Conservation (phyloP, 2,888 invertebrate species). For the Campoletis raptor region DNA sequence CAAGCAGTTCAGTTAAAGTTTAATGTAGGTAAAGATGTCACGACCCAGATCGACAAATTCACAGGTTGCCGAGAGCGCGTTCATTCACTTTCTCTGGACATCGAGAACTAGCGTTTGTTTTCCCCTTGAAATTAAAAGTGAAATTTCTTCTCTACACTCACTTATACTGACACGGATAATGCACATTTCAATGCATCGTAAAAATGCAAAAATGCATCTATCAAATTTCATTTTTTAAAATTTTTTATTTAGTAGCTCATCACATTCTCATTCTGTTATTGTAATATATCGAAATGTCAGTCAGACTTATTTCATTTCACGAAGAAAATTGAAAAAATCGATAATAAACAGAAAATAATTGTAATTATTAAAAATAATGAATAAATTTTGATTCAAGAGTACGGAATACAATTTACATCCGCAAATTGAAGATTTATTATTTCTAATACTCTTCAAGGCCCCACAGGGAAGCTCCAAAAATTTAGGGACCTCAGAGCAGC, state of each 20-base stretch:
- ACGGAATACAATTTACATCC: background rate
- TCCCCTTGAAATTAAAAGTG: slow-evolving; percentile 71
- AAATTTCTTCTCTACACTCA: slow-evolving; percentile 61
- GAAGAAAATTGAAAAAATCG: background rate
- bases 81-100: slow-evolving; percentile 75
- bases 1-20: slow-evolving; percentile 23
- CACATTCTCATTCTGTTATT: background rate
- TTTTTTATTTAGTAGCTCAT: background rate
- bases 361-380: background rate
- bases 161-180: background rate
- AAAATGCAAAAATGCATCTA: background rate
- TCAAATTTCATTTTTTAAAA: background rate
- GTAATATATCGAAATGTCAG: background rate
- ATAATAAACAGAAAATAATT: background rate
- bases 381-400: background rate
- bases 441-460: background rate
- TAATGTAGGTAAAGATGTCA: slow-evolving; percentile 78
- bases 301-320: background rate
- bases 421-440: background rate
- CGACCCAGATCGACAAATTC: slow-evolving; percentile 68
- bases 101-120: slow-evolving; percentile 34
- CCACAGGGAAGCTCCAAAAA: background rate
- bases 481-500: background rate
- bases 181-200: background rate
- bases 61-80: slow-evolving; percentile 52